Percentiles rank a stretch among this genome's conserved stretches.
Conservation (phyloP, 2,797 vertebrate species). For the Dromococcyx pavoninus region DNA sequence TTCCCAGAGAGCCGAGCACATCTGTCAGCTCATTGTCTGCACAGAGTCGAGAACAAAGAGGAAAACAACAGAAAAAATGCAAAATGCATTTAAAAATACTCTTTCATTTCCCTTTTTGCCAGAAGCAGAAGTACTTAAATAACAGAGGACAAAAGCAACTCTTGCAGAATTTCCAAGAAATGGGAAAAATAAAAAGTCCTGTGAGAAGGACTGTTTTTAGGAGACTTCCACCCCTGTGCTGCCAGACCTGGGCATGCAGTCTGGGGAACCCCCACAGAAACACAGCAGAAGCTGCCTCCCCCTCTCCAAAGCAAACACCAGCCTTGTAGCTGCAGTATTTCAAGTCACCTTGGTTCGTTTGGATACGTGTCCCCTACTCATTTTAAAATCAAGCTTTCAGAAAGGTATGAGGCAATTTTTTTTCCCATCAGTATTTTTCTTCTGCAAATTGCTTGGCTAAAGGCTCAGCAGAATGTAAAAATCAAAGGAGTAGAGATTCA, state of each 20-base stretch:
- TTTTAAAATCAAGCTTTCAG: not conserved
- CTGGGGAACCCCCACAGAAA: not conserved
- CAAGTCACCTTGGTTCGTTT: not conserved
- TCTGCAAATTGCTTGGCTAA: not conserved
- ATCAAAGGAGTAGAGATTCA: not conserved
- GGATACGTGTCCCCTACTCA: not conserved
- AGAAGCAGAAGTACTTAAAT: constrained; percentile 69
- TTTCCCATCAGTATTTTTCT: not conserved
- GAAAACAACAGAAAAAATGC: constrained; percentile 11
- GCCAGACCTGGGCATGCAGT: not conserved
- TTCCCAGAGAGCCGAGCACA: not conserved
- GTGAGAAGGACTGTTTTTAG: not conserved
- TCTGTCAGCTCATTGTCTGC: constrained; percentile 56
- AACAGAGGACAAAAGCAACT: constrained; percentile 56
- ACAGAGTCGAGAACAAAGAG: constrained; percentile 19
- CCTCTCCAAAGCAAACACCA: not conserved
- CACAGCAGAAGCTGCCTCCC: not conserved
- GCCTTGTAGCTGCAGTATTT: not conserved
- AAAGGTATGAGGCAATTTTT: not conserved
- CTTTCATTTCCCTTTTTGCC: constrained; percentile 64
- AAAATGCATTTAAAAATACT: constrained; percentile 64
- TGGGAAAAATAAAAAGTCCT: constrained; percentile 35
- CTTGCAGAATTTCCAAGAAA: constrained; percentile 60
- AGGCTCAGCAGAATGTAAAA: not conserved
- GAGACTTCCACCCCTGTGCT: not conserved